These are phyloP conservation scores for Arion vulgaris DNA, from an alignment of 1,140 invertebrate genomes.

Conservation along the genomic window DNA sequence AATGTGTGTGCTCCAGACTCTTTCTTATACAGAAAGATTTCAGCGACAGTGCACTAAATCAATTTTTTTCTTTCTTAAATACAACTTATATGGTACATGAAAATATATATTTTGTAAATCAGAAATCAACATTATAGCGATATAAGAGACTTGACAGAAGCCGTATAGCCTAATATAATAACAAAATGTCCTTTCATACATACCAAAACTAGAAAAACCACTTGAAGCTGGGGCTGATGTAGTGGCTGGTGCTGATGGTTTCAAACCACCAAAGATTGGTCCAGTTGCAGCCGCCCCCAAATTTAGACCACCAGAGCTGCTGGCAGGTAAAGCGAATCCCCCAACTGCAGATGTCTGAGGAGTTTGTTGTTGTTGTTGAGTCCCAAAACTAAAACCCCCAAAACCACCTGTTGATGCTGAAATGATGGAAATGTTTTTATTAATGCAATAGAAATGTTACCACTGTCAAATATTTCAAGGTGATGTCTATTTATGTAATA, in stretches of 20 bases:
- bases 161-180: slow-evolving; percentile 26
- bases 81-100: too few species aligned
- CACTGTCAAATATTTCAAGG: too few species aligned
- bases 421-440: too few species aligned
- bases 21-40: too few species aligned
- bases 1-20: too few species aligned
- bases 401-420: slow-evolving; percentile 11
- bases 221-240: slow-evolving; percentile 33
- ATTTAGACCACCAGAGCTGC: background rate
- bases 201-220: slow-evolving; percentile 17
- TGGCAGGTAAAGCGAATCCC: slow-evolving; percentile 21
- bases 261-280: slow-evolving; percentile 25
- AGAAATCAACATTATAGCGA: too few species aligned
- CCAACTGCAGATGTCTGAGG: slow-evolving; percentile 24
- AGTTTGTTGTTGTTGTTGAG: slow-evolving; percentile 11
- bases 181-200: background rate
- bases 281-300: slow-evolving; percentile 38
- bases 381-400: slow-evolving; percentile 52
- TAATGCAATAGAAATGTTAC: too few species aligned
- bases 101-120: too few species aligned
- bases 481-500: too few species aligned
- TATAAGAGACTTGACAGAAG: too few species aligned
- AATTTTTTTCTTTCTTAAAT: too few species aligned
- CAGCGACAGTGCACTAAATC: too few species aligned
- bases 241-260: background rate